A percentile compares a stretch with the other conserved stretches of the same genome.
phyloP scores from a whole-genome alignment of 2,113 vertebrate genomes.

The Nansenia antarctica region DNA sequence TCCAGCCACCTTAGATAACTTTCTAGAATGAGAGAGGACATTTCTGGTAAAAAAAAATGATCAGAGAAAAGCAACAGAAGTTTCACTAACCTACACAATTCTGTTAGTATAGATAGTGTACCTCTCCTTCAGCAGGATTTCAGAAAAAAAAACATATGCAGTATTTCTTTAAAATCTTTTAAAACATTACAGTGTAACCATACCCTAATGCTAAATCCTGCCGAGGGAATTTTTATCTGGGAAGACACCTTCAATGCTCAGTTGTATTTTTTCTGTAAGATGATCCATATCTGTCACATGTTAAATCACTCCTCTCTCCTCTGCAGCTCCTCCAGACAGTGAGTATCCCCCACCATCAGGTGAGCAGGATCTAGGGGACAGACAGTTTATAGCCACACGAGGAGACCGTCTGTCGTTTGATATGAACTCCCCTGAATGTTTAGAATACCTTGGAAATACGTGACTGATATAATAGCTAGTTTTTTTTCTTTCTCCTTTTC shows the following conservation, averaged over 20 bases:
- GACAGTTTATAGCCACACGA: constrained; percentile 25
- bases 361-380: constrained; percentile 16
- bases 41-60: not conserved
- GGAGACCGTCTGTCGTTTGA: not conserved
- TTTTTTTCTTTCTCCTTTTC: not conserved
- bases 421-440: not conserved
- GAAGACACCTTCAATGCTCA: constrained; percentile 33
- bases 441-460: not conserved
- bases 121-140: constrained; percentile 11
- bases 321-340: constrained; percentile 14
- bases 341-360: constrained; percentile 37
- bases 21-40: no score
- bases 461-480: not conserved
- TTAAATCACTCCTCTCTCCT: constrained; percentile 29
- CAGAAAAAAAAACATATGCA: constrained; percentile 29
- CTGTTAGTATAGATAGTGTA: no score
- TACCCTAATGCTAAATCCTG: constrained; percentile 37
- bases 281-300: constrained; percentile 44
- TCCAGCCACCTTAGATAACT: no score
- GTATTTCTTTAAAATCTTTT: constrained; percentile 24
- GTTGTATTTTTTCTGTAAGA: constrained; percentile 43
- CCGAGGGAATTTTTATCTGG: constrained; percentile 45
- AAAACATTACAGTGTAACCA: constrained; percentile 26
- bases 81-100: not conserved
- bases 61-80: no score